phyloP scores from a whole-genome alignment of 1,140 invertebrate species.

The Onthophagus taurus region DNA sequence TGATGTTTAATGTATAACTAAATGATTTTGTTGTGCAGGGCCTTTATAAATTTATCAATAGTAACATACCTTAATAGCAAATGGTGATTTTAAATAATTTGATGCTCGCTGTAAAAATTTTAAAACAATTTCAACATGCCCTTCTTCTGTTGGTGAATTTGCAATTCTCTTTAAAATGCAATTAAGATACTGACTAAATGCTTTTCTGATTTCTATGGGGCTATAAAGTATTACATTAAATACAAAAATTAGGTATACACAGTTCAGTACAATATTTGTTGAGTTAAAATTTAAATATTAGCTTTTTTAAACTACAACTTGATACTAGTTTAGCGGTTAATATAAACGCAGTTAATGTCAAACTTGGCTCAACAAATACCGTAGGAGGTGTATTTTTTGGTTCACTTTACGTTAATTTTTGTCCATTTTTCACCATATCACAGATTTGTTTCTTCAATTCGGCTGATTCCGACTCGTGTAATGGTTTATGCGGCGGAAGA shows the following conservation, averaged over 20 bases:
- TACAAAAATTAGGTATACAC: neutral
- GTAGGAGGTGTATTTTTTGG: too few relatives aligned
- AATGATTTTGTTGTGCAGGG: too few relatives aligned
- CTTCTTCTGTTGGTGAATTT: slow-evolving; percentile 46
- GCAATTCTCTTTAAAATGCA: slow-evolving; percentile 64
- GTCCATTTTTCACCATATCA: slow-evolving; percentile 32
- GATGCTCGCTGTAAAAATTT: slow-evolving; percentile 77
- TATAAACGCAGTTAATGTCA: too few relatives aligned
- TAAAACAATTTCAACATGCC: slow-evolving; percentile 61
- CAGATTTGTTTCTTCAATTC: slow-evolving; percentile 31
- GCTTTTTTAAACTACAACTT: too few relatives aligned
- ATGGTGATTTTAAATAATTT: slow-evolving; percentile 64
- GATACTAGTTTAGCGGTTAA: too few relatives aligned
- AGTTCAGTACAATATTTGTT: neutral
- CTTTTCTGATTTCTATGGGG: slow-evolving; percentile 59
- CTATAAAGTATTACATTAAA: slow-evolving; percentile 25
- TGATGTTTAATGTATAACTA: too few relatives aligned
- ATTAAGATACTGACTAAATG: slow-evolving; percentile 75
- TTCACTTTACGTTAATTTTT: slow-evolving; percentile 35
- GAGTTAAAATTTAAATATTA: too few relatives aligned
- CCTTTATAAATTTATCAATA: neutral
- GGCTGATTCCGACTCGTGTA: slow-evolving; percentile 24
- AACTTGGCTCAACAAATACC: too few relatives aligned
- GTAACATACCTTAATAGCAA: slow-evolving; percentile 52
- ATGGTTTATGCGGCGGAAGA: slow-evolving; percentile 22